Conservation (phyloP, 92 coral and sea anemone genomes). For the Plumapathes pennacea region DNA sequence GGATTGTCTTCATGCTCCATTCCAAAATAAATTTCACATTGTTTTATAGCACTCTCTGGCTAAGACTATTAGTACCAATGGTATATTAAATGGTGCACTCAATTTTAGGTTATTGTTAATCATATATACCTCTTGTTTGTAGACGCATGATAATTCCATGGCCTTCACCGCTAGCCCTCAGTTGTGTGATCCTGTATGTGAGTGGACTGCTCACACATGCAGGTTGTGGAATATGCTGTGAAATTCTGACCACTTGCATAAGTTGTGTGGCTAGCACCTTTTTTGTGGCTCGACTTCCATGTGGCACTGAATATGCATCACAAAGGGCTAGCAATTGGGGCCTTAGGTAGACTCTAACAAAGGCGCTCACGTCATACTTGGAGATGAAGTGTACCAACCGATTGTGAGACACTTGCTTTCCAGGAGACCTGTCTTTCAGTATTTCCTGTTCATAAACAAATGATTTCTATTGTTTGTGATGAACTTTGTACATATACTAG, state of each 20-base stretch:
- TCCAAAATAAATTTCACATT: too few species aligned
- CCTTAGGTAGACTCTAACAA: constrained; percentile 28
- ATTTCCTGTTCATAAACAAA: constrained; percentile 17
- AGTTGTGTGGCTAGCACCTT: constrained; percentile 27
- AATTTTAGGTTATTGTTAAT: neutral
- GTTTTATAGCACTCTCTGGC: too few species aligned
- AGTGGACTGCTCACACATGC: neutral
- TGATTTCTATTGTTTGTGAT: neutral
- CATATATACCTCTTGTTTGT: neutral
- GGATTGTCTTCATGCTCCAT: too few species aligned
- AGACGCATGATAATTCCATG: too few species aligned
- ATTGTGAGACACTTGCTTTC: constrained; percentile 25
- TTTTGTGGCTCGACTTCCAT: constrained; percentile 26
- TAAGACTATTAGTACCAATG: too few species aligned
- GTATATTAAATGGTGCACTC: too few species aligned
- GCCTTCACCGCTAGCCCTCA: too few species aligned
- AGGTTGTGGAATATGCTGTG: constrained; percentile 6
- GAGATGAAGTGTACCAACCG: constrained; percentile 9
- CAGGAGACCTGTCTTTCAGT: constrained; percentile 15
- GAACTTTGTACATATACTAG: too few species aligned
- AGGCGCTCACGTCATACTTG: constrained; percentile 32
- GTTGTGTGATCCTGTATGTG: constrained; percentile 7
- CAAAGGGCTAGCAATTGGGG: constrained; percentile 35
- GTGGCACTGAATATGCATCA: constrained; percentile 38
- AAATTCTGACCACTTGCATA: constrained; percentile 19